A percentile compares a stretch with the other conserved stretches of the same genome.
Conservation (phyloP, 2,888 invertebrate genomes). For the Cepaea hortensis region DNA sequence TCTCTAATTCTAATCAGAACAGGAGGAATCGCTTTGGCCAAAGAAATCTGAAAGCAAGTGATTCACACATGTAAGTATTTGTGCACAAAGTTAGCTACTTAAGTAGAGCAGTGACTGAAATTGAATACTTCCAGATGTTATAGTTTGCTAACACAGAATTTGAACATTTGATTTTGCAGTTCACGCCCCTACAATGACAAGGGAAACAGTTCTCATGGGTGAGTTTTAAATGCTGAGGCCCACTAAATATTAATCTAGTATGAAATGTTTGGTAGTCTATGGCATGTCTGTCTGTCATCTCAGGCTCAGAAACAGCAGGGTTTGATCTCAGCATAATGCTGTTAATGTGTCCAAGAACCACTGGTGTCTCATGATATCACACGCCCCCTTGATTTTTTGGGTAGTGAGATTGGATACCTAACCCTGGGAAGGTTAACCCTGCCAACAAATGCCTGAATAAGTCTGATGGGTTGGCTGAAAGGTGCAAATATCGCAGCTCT, state of each 20-base stretch:
- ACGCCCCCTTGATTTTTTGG: too few relatives aligned
- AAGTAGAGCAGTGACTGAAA: not conserved
- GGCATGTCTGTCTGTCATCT: too few relatives aligned
- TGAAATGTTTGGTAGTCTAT: too few relatives aligned
- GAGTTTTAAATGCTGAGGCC: slow-evolving; percentile 39
- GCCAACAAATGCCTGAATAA: too few relatives aligned
- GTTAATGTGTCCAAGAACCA: too few relatives aligned
- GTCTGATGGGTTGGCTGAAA: too few relatives aligned
- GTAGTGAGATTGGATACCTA: too few relatives aligned
- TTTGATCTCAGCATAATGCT: too few relatives aligned
- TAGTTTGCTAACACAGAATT: not conserved
- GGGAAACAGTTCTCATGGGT: slow-evolving; percentile 66
- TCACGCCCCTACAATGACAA: slow-evolving; percentile 60
- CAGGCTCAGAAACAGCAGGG: too few relatives aligned
- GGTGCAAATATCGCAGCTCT: too few relatives aligned
- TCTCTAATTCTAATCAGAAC: slow-evolving; percentile 47
- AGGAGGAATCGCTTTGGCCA: slow-evolving; percentile 43
- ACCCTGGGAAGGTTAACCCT: too few relatives aligned
- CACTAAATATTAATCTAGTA: not conserved
- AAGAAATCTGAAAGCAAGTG: slow-evolving; percentile 36
- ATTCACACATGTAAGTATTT: slow-evolving; percentile 49
- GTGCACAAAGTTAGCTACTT: not conserved
- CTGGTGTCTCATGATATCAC: too few relatives aligned
- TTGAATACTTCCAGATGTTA: not conserved
- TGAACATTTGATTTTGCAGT: slow-evolving; percentile 52